Evolutionary conservation across 2,888 invertebrate genomes (phyloP), one percentile per base, ranked within the genome.

Genomic region (Pherbina coryleti): DNA sequence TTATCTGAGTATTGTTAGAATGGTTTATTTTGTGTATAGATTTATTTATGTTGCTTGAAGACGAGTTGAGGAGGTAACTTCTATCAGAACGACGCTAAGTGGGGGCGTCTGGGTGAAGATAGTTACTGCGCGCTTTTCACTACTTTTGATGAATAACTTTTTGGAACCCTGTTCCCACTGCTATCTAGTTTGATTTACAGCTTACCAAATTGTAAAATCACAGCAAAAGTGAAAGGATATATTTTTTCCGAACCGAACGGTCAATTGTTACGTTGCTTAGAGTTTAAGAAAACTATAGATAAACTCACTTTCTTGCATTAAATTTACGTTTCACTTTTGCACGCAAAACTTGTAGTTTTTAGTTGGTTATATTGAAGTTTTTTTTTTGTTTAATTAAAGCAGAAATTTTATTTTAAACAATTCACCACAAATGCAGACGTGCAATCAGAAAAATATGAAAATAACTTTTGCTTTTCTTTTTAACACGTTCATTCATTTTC

Each of bases 151-250:
- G 8, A 8, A 9, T 22, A 55, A 3, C 19, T 19, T 22, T 19
- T 55, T 5, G 7, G 22, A 19, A 19, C 55, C 1, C 19, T 44
- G 11, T 44, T 44, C 0, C 11, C 3, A 3, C 11, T 1, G 44
- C 1, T 11, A 44, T 1, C 44, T 11, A 44, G 1, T 44, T 2
- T 11, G 14, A 44, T 44, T 11, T 11, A 44, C n/a, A 60, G 28
- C 25, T 60, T 28, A 60, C 25, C 17, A 60, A 28, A 14, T 14
- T 28, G 60, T 28, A 28, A 4, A 44, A 55, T 2, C 19, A 14
- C 17, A 25, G 17, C 8, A 70, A 53, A 70, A 70, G 69, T 53
- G 69, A 70, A 28, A 70, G 69, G 67, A 49, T 70, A 53, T 70
- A 11, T 44, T 51, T 70, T 49, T 17, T n/a, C 9, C 17, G 34